Percentiles rank a stretch among this genome's conserved stretches.
Conservation (phyloP, 2,797 vertebrate genomes). For the Liasis olivaceus region DNA sequence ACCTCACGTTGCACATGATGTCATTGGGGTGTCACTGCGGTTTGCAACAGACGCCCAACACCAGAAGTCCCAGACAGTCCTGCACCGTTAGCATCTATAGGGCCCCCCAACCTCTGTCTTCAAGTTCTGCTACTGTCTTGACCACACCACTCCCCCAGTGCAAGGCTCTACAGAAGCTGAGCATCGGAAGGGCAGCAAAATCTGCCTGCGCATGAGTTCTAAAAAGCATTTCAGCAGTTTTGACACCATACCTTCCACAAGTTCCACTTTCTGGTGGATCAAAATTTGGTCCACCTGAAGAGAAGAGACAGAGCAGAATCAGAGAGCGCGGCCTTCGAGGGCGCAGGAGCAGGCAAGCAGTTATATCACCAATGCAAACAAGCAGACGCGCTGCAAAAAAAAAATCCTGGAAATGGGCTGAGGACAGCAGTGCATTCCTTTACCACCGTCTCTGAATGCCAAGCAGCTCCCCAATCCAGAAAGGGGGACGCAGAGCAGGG, state of each 20-base stretch:
- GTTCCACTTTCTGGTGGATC: constrained; percentile 87
- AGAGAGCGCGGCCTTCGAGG: neutral
- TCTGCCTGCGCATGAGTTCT: neutral
- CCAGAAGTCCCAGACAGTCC: too few species aligned
- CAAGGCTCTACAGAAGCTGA: neutral
- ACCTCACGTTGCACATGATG: too few species aligned
- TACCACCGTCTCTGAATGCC: too few species aligned
- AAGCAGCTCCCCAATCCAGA: too few species aligned
- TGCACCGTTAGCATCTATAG: too few species aligned
- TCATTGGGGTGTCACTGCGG: too few species aligned
- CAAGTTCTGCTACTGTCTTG: neutral
- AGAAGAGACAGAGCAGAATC: neutral
- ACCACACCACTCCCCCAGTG: neutral
- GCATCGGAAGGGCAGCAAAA: neutral
- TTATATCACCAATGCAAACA: neutral
- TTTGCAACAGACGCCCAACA: too few species aligned
- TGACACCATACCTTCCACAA: constrained; percentile 79
- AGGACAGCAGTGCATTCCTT: too few species aligned
- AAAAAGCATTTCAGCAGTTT: neutral
- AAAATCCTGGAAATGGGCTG: neutral
- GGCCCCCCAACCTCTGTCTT: too few species aligned
- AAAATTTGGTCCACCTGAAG: constrained; percentile 86
- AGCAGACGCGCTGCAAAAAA: neutral
- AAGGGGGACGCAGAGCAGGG: too few species aligned
- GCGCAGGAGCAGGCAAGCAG: too few species aligned